Conservation (phyloP, 1,140 invertebrate species). For the Archivesica marissinica region DNA sequence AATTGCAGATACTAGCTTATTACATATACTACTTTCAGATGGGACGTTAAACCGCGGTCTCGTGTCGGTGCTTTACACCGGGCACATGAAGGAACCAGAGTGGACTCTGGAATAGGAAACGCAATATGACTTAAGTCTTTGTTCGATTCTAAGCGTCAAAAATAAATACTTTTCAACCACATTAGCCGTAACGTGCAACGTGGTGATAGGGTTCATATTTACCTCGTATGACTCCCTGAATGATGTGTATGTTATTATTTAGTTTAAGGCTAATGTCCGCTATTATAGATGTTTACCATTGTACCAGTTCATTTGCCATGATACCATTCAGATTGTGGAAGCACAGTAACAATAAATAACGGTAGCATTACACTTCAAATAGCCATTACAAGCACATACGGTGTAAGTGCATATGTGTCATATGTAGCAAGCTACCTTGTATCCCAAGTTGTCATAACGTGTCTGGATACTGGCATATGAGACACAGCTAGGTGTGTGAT, state of each 20-base stretch:
- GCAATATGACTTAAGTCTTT: too few relatives aligned
- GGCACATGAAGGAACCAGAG: too few relatives aligned
- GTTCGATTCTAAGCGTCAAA: neutral
- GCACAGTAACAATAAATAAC: neutral
- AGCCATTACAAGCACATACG: neutral
- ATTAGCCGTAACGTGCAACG: neutral
- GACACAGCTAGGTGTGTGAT: neutral
- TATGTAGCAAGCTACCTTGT: neutral
- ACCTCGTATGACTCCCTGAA: neutral
- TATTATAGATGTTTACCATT: neutral
- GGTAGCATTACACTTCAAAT: neutral
- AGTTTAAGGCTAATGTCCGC: neutral
- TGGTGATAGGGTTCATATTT: neutral
- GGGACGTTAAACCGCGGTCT: too few relatives aligned
- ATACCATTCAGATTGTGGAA: neutral
- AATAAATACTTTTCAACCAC: neutral
- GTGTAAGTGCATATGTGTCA: neutral
- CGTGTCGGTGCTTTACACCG: too few relatives aligned
- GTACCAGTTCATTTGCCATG: neutral
- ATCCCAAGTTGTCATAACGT: neutral
- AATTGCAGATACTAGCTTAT: too few relatives aligned
- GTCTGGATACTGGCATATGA: neutral
- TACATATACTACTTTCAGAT: too few relatives aligned
- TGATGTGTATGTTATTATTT: neutral
- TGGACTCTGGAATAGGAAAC: too few relatives aligned